Evolutionary conservation across 2,888 invertebrate genomes (phyloP).

Genomic region (Eledona agricola): DNA sequence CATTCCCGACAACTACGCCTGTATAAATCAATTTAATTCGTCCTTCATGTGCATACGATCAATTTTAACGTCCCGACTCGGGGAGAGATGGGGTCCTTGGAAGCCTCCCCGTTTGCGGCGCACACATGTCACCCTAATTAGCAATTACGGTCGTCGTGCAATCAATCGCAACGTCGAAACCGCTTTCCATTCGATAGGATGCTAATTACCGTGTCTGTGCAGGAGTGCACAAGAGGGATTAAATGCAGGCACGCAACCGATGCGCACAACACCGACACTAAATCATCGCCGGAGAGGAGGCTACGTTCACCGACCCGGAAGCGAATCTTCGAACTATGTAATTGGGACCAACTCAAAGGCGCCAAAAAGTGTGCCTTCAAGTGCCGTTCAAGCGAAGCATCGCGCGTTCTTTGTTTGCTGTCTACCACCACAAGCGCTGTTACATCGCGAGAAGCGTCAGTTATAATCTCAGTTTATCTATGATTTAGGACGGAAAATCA

Average conservation of each 20-base stretch:
- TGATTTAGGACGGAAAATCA: too few species aligned
- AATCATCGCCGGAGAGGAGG: constrained; percentile 18
- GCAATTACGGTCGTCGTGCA: constrained; percentile 41
- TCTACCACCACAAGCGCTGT: too few species aligned
- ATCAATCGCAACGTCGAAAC: constrained; percentile 39
- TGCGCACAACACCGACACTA: constrained; percentile 24
- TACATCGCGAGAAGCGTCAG: too few species aligned
- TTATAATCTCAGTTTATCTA: too few species aligned
- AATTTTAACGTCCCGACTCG: constrained; percentile 15
- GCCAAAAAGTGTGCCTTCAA: background rate
- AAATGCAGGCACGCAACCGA: constrained; percentile 29
- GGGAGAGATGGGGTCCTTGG: background rate
- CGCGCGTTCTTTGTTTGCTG: too few species aligned
- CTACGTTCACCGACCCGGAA: constrained; percentile 17
- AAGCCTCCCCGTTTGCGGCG: constrained; percentile 14
- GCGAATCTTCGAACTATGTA: background rate
- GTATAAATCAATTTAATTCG: constrained; percentile 29
- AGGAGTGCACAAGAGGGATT: constrained; percentile 35
- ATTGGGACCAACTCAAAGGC: constrained; percentile 2
- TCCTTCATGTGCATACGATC: constrained; percentile 27
- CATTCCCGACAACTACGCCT: constrained; percentile 14
- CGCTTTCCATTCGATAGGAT: constrained; percentile 43
- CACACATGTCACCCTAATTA: constrained; percentile 45
- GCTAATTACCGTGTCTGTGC: constrained; percentile 42
- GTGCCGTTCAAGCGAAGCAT: too few species aligned